Conservation (phyloP, 2,797 vertebrate species). For the Enteromius thamalakanensis region DNA sequence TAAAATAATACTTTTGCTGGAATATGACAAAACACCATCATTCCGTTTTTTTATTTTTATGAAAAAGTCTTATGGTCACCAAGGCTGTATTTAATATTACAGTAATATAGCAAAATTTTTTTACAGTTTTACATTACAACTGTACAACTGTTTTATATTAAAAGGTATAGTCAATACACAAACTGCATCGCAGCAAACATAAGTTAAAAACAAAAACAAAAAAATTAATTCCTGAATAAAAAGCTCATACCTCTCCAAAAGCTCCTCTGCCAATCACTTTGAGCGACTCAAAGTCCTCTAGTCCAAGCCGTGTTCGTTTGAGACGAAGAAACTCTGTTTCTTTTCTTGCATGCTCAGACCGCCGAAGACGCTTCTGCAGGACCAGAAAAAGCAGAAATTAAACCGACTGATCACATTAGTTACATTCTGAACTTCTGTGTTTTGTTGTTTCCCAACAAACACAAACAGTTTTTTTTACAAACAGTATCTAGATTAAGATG, state of each 20-base stretch:
- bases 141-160: neutral
- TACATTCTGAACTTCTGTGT: neutral
- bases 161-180: neutral
- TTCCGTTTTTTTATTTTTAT: neutral
- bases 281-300: slow-evolving; percentile 97
- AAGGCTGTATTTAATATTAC: neutral
- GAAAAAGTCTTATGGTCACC: neutral
- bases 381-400: neutral
- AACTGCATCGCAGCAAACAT: neutral
- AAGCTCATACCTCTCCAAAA: slow-evolving; percentile 90
- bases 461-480: no score
- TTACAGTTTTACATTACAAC: neutral
- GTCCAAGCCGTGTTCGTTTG: slow-evolving; percentile 93
- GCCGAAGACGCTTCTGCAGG: slow-evolving; percentile 64
- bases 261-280: slow-evolving; percentile 98
- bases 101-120: neutral
- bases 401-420: neutral
- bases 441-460: neutral
- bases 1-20: neutral
- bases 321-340: slow-evolving; percentile 97
- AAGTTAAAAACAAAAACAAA: neutral
- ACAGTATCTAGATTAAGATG: neutral
- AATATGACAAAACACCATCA: neutral
- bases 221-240: neutral
- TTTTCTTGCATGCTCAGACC: slow-evolving; percentile 94